A percentile compares a stretch with the other conserved stretches of the same genome.
These are phyloP conservation scores for Hippoglossus hippoglossus DNA, from an alignment of 2,797 vertebrate species.

Conservation along the genomic window DNA sequence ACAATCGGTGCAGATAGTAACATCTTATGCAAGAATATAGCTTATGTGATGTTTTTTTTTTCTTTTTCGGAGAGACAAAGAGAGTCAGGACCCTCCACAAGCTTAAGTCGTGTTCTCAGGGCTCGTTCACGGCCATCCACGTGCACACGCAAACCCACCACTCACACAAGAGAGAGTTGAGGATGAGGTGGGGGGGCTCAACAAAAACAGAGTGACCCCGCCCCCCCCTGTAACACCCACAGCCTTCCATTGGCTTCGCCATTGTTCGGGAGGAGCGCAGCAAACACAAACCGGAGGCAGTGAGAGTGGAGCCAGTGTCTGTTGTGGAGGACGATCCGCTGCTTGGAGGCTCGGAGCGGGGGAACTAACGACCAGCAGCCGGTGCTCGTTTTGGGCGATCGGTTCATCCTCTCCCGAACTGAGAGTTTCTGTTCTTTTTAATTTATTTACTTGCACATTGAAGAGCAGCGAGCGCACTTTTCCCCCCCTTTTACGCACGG, in stretches of 20 bases:
- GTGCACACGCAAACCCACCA: conserved; percentile 8
- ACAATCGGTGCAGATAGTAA: no score
- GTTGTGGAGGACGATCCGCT: conserved; percentile 28
- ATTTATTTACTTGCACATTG: background rate
- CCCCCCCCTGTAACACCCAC: conserved; percentile 50
- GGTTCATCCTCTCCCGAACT: conserved; percentile 4
- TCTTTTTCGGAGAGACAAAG: conserved; percentile 29
- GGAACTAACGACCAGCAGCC: conserved; percentile 7
- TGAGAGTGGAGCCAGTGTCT: conserved; percentile 47
- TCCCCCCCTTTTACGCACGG: conserved; percentile 50
- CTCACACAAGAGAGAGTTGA: conserved; percentile 20
- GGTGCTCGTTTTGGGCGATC: background rate
- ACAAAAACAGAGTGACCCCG: conserved; percentile 34
- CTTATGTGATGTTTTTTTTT: background rate
- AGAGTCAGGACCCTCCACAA: conserved; percentile 4
- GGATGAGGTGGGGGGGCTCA: background rate
- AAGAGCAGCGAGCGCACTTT: background rate
- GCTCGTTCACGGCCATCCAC: background rate
- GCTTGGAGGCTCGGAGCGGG: background rate
- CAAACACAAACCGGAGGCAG: conserved; percentile 68
- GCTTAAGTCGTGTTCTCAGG: conserved; percentile 10
- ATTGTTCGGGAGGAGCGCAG: conserved; percentile 64
- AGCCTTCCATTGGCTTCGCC: conserved; percentile 72
- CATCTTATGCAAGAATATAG: background rate
- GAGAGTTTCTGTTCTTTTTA: background rate